These are phyloP conservation scores for Argyra leucocephala DNA, from an alignment of 2,888 invertebrate species.

Conservation along the genomic window DNA sequence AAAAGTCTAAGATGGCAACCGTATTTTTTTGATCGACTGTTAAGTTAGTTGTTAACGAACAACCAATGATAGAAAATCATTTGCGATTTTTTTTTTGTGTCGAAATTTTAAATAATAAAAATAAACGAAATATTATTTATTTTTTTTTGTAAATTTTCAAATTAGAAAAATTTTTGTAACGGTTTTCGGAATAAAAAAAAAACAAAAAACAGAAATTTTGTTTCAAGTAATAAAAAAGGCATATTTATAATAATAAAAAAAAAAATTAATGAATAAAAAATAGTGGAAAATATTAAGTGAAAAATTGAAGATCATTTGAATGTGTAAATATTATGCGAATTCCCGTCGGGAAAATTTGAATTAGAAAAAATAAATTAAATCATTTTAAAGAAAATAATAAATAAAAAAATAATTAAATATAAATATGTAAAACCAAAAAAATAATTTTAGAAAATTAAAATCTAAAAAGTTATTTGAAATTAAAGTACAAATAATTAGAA, in stretches of 20 bases:
- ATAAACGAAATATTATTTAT: background rate
- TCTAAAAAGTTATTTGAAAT: background rate
- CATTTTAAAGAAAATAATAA: background rate
- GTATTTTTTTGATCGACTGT: conserved; percentile 26
- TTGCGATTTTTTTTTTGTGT: conserved; percentile 9
- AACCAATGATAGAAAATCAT: conserved; percentile 28
- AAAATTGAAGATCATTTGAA: background rate
- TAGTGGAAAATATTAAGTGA: background rate
- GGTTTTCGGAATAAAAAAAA: too few species aligned
- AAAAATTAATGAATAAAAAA: too few species aligned
- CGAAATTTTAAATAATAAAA: background rate
- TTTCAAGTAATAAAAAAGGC: too few species aligned
- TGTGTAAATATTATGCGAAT: background rate
- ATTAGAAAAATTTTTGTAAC: too few species aligned
- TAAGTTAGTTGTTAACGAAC: conserved; percentile 27
- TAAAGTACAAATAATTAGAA: background rate
- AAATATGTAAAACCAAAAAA: too few species aligned
- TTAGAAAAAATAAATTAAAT: background rate
- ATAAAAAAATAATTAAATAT: background rate
- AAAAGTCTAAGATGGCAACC: conserved; percentile 32
- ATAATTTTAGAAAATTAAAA: background rate
- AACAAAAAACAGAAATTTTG: too few species aligned
- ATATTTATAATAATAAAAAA: too few species aligned
- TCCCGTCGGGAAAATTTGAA: background rate
- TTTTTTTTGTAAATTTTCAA: background rate